Base-by-base conservation (phyloP, 2,113 vertebrate genomes). In the Sula dactylatra region DNA sequence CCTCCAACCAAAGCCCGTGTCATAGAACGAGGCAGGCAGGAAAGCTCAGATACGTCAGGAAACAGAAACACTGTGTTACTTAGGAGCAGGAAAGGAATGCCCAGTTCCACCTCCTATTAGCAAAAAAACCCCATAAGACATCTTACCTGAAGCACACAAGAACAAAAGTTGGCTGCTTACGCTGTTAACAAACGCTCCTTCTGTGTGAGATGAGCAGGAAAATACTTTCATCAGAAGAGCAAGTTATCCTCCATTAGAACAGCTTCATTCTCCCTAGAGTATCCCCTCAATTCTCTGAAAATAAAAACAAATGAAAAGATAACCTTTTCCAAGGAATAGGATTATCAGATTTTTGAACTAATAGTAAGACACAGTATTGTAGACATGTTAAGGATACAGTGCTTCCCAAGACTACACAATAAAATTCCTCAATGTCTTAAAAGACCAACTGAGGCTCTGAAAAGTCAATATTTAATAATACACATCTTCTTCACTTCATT, bases 1-100 rank as follows among this genome's bases (percentile, higher is more conserved):
- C 7, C 2, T 0, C 19, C 27, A 42, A 42, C 26, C 10, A 54
- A 65, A 65, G 10, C 13, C 25, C 13, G 10, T 1, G 13, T 1
- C 6, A 3, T 31, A 72, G 40, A 13, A 40, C 3, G 40, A 77
- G 36, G 34, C 24, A 40, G 42, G 42, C 67, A 73, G 22, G 29
- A 71, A 16, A 9, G n/a, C 54, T 56, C 69, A 70, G 38, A 34
- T 1, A 1, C 1, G 1, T 26, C n/a, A 34, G 40, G 15, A 13
- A 71, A 52, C 10, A 77, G 26, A 54, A 65, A 13, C 10, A 6
- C 21, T 74, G 44, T 29, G 2, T 29, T 47, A 62, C 3, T 62
- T 8, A 45, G 19, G 9, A 74, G 34, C 8, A 93, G 65, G 54
- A 81, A 92, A 67, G 19, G 4, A 73, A 71, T n/a, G 22, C 7